Conservation (phyloP, 2,797 vertebrate species). For the Todus mexicanus region DNA sequence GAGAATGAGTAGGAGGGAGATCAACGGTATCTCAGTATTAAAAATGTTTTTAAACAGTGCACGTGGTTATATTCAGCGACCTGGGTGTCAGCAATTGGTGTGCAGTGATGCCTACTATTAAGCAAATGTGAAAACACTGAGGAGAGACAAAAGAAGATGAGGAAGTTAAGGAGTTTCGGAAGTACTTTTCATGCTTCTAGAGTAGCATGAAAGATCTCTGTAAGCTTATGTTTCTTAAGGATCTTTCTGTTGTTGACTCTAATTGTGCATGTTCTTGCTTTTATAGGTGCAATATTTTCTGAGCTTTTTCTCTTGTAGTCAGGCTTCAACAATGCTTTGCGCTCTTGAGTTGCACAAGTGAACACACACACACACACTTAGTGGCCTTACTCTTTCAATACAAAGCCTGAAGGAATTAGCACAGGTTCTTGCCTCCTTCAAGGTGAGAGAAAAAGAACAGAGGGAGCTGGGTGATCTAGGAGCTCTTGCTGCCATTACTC, state of each 20-base stretch:
- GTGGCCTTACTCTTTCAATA: neutral
- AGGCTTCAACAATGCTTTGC: neutral
- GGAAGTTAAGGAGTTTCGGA: neutral
- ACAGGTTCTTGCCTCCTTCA: neutral
- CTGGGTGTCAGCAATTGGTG: neutral
- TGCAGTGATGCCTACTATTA: neutral
- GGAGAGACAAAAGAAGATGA: neutral
- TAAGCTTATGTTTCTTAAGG: neutral
- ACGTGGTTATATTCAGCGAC: fast-evolving
- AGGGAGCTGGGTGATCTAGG: neutral
- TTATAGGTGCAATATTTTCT: neutral
- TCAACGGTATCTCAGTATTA: neutral
- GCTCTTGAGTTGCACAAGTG: neutral
- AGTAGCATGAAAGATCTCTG: neutral
- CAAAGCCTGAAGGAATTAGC: neutral
- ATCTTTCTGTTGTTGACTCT: neutral
- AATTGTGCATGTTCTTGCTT: neutral
- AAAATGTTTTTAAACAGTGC: neutral
- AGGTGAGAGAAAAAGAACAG: neutral
- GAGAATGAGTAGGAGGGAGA: neutral
- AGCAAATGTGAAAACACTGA: neutral
- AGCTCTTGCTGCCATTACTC: neutral
- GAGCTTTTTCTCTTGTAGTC: neutral
- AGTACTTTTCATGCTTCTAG: neutral
- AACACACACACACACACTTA: neutral